Evolutionary conservation across 2,797 vertebrate genomes (phyloP), one percentile per base, ranked within the genome.

Genomic region (Heterohyrax brucei): DNA sequence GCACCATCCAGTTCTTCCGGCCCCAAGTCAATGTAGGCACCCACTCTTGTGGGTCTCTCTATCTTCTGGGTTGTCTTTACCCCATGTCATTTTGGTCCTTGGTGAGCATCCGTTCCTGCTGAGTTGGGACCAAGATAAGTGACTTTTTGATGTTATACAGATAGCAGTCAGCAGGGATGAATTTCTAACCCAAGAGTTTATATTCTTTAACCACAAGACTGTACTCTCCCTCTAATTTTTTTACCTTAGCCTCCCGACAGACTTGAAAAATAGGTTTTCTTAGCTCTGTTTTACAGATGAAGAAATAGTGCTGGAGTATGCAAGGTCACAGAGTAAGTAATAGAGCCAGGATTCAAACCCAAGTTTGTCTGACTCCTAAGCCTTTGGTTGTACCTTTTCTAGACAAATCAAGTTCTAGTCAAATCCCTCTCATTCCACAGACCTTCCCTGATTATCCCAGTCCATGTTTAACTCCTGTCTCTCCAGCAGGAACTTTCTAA

Each of bases 111-210:
- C 39, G 39, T 39, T 39, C 39, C 39, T 39, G 39, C 39, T 39
- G 39, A 39, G 39, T 39, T 39, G 39, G 39, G 39, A 39, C 39
- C 39, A 39, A 39, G 64, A 30, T 73, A 70, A 73, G 24, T 89
- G 79, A 92, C 83, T 93, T 91, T 39, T 39, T 39, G 39, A 68
- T 94, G 59, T 94, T n/a, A 79, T 77, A 91, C 7, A 89, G 44
- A 44, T 88, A 95, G 14, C 68, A 80, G 95, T 66, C 95, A 95
- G 30, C 73, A 91, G 59, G 46, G 26, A 26, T 87, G 59, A 89
- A 61, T 82, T 87, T 95, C 76, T 93, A 61, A 96, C 9, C 39
- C 78, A 87, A 91, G 73, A 95, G 56, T n/a, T 92, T 95, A 83
- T 4, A 83, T 7, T 61, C 33, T 88, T 88, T 85, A 93, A 92